phyloP scores from a whole-genome alignment of 2,888 invertebrate genomes.

The Cepaea hortensis region DNA sequence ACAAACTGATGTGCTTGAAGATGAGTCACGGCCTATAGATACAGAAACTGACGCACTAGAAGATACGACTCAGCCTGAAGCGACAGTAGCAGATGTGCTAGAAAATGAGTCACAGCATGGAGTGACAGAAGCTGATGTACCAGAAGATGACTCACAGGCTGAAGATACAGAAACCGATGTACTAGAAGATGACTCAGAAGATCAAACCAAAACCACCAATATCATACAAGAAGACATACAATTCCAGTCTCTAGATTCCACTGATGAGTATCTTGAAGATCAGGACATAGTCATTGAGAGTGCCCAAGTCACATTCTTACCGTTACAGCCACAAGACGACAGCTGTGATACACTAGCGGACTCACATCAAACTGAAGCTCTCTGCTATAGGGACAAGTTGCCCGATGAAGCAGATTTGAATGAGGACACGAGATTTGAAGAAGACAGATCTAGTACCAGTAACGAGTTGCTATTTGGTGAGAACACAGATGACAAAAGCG shows the following conservation, averaged over 20 bases:
- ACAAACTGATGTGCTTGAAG: neutral
- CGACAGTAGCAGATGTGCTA: neutral
- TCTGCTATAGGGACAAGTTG: no score
- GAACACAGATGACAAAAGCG: neutral
- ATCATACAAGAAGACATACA: no score
- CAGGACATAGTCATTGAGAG: neutral
- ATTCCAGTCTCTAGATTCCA: neutral
- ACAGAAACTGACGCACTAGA: neutral
- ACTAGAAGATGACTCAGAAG: neutral
- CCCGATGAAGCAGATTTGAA: no score
- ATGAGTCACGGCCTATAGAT: no score
- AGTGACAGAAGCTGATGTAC: no score
- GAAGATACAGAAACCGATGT: neutral
- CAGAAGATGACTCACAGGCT: neutral
- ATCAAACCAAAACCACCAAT: no score
- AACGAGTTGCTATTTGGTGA: no score
- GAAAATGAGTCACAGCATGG: neutral
- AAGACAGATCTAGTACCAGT: no score
- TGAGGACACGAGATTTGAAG: neutral
- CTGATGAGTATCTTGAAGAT: neutral
- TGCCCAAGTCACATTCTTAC: neutral
- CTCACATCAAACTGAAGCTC: no score
- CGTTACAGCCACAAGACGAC: neutral
- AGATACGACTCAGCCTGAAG: neutral
- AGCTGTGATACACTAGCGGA: no score